phyloP scores from a whole-genome alignment of 2,888 invertebrate genomes.

The Cartodere bifasciata region DNA sequence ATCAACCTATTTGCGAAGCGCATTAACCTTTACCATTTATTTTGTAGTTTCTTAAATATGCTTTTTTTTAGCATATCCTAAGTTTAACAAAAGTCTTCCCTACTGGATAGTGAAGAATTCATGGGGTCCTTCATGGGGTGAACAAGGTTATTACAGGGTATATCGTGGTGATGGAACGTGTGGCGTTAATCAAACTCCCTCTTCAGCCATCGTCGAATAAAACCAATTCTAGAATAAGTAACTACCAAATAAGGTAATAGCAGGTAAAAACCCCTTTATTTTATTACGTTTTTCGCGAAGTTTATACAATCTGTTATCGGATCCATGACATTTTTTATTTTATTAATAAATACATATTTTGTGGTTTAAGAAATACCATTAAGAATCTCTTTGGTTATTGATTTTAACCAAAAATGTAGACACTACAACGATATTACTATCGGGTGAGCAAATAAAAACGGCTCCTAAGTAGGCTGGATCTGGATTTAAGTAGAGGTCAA shows the following conservation, averaged over 20 bases:
- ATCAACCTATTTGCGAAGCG: not conserved
- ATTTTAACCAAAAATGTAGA: not conserved
- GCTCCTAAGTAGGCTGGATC: too few species aligned
- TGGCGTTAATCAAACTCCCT: conserved; percentile 83
- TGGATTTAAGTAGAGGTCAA: too few species aligned
- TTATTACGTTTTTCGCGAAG: too few species aligned
- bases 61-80: conserved; percentile 53
- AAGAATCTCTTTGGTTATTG: not conserved
- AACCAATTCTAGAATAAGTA: too few species aligned
- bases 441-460: too few species aligned
- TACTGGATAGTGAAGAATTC: conserved; percentile 94
- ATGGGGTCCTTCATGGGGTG: conserved; percentile 87
- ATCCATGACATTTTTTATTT: too few species aligned
- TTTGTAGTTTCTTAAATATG: conserved; percentile 2
- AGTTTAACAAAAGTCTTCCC: conserved; percentile 68
- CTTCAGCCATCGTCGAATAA: conserved; percentile 56
- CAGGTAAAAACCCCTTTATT: too few species aligned
- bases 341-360: conserved; percentile 1
- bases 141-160: conserved; percentile 88
- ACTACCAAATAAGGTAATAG: too few species aligned
- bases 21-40: not conserved
- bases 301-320: too few species aligned
- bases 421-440: too few species aligned
- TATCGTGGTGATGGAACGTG: conserved; percentile 92
- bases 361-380: conserved; percentile 1